Base-by-base conservation (phyloP, 2,797 vertebrate genomes). In the Microctenopoma lineatum region DNA sequence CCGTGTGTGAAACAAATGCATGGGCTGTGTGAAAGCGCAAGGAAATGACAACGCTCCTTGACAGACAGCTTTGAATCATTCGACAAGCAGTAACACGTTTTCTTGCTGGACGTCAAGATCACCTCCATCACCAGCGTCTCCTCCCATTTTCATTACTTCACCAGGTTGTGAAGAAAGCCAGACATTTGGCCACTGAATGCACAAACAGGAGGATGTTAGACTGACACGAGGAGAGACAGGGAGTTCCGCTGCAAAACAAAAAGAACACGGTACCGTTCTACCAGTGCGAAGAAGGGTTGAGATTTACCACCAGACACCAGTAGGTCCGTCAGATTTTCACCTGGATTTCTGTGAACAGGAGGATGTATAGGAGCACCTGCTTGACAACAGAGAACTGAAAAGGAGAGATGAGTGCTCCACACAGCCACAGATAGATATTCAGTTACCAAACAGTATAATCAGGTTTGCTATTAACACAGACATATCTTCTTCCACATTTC, bases 71-170 rank as follows among this genome's bases (percentile, higher is more conserved):
- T 41, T 80, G 76, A 86, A 66, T 75, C 64, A 5, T 27, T 5
- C n/a, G 4, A 59, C 26, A 13, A 68, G 59, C 71, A 68, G 56
- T 69, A 66, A 66, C 75, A 73, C 54, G 36, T 69, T 65, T 36
- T 62, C 56, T n/a, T 12, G 54, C 65, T 54, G 76, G 75, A 75
- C 51, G 58, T 83, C 79, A 67, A 12, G 74, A 68, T 73, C 71
- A 64, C 66, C 84, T 61, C 61, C 1, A 44, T n/a, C 68, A 27
- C 39, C 69, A 52, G 53, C 53, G 56, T 59, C 71, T 76, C 63
- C 70, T 74, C 68, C 66, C 60, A 32, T 59, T 48, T 3, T 60
- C 18, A 42, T 15, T 61, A 54, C 55, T 21, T 48, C 39, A 44
- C 1, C 1, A 1, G 69, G 59, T 59, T 55, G 65, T 46, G 56